Base-by-base conservation (phyloP, 2,113 vertebrate genomes). In the Seriola quinqueradiata region DNA sequence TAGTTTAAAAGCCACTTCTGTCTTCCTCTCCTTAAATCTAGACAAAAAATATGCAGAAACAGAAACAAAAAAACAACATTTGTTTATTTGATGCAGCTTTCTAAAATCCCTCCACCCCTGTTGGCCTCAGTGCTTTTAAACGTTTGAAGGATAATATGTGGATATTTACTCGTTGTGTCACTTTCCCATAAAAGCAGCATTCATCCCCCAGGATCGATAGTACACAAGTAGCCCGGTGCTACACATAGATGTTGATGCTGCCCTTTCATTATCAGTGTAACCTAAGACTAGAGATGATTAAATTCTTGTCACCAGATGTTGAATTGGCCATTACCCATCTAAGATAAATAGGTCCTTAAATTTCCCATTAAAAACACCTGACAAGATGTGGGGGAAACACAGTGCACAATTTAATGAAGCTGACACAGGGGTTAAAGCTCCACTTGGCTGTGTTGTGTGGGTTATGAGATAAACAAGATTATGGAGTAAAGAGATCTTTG, bases 111-210 rank as follows among this genome's bases (percentile, higher is more conserved):
- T 68, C 50, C 16, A 66, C 48, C 25, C 63, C 78, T 57, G 12
- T 70, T 84, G 81, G 63, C 76, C 70, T 69, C 38, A 0, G 55
- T 64, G 87, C 87, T 92, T 92, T 88, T 88, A 90, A 85, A 83
- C 64, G 66, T 80, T 78, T 84, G 83, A 83, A 81, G 82, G 75
- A 86, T 80, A 83, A 76, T 78, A 73, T 84, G 79, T 87, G 79
- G 81, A 90, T 92, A 86, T 91, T 91, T 92, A 91, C 92, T 94
- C 87, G 82, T 82, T 82, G 79, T 91, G 89, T 93, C 92, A 92
- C 71, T 87, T 90, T 92, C 81, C 82, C 77, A 80, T 92, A 92
- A 93, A 93, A 92, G 82, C 82, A 66, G 81, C 87, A 73, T 89
- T 86, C 50, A 77, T 85, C 85, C 40, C 67, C 28, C 52, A 6